These are phyloP conservation scores for Drosophila gaucha DNA, from an alignment of 2,888 invertebrate species.

Conservation along the genomic window DNA sequence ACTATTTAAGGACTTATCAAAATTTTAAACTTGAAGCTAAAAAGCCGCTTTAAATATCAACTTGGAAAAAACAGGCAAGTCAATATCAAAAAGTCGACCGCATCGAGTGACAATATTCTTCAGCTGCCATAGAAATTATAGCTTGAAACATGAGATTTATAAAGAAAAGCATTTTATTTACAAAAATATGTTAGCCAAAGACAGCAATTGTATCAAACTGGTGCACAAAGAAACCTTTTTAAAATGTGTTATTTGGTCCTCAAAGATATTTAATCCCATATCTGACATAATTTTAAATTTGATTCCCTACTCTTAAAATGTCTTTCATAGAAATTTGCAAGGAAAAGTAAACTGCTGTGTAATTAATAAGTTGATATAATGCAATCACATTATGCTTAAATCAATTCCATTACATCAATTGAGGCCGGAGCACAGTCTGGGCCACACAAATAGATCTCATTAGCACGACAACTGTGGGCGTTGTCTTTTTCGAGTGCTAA, in stretches of 20 bases:
- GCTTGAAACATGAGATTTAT: not conserved
- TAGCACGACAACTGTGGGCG: constrained; percentile 72
- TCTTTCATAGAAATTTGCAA: not conserved
- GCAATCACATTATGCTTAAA: constrained; percentile 49
- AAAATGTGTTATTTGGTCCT: no score
- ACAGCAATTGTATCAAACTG: not conserved
- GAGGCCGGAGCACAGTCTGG: constrained; percentile 9
- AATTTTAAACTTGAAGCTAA: not conserved
- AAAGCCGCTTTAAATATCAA: constrained; percentile 1
- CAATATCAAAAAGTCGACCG: not conserved
- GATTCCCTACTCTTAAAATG: not conserved
- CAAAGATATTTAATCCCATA: no score
- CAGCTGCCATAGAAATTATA: not conserved
- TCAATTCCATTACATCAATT: constrained; percentile 55
- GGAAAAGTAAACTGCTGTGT: not conserved
- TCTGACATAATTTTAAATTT: not conserved
- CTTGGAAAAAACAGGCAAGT: not conserved
- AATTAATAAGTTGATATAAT: constrained; percentile 30
- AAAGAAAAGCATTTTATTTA: not conserved
- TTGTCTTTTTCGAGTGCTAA: constrained; percentile 69
- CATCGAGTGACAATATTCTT: not conserved
- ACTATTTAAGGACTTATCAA: not conserved
- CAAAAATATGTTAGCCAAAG: no score
- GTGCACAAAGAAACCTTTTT: no score
- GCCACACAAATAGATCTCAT: constrained; percentile 44